These are phyloP conservation scores for Hybognathus amarus DNA, from an alignment of 2,797 vertebrate species.

Conservation along the genomic window DNA sequence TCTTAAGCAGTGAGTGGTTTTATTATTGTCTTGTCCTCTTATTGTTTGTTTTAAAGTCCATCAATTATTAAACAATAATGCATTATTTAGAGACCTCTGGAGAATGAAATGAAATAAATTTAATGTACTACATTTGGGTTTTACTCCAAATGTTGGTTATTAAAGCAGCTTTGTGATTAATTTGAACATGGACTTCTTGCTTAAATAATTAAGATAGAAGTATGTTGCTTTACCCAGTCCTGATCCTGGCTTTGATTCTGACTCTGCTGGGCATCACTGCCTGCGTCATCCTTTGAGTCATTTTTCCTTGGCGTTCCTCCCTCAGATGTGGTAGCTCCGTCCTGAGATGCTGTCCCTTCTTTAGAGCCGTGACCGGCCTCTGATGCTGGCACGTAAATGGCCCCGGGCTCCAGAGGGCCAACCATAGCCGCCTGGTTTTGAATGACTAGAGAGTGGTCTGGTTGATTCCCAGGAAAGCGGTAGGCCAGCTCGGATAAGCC, in stretches of 20 bases:
- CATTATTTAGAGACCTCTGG: not conserved
- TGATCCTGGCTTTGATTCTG: slow-evolving; percentile 67
- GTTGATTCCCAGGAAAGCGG: slow-evolving; percentile 72
- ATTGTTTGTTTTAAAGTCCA: slow-evolving; percentile 7
- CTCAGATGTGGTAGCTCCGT: slow-evolving; percentile 72
- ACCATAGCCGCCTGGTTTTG: slow-evolving; percentile 81
- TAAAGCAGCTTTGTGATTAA: not conserved
- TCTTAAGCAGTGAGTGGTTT: not conserved
- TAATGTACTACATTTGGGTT: not conserved
- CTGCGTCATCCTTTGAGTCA: slow-evolving; percentile 74
- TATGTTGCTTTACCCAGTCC: slow-evolving; percentile 70
- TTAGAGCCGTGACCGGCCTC: slow-evolving; percentile 77
- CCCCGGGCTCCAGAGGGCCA: slow-evolving; percentile 77
- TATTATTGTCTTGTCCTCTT: not conserved
- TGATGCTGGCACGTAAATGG: slow-evolving; percentile 76
- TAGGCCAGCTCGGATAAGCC: slow-evolving; percentile 76
- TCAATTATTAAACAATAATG: not conserved
- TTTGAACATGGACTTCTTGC: not conserved
- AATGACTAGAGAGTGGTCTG: slow-evolving; percentile 82
- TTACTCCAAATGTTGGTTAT: not conserved
- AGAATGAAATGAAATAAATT: slow-evolving; percentile 3
- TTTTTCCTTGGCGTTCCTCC: slow-evolving; percentile 75
- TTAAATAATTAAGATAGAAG: slow-evolving; percentile 20
- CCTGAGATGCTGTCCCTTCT: slow-evolving; percentile 71
- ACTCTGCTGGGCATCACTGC: slow-evolving; percentile 70